Conservation (phyloP, 1,140 invertebrate genomes). For the Drosophila pseudoobscura region DNA sequence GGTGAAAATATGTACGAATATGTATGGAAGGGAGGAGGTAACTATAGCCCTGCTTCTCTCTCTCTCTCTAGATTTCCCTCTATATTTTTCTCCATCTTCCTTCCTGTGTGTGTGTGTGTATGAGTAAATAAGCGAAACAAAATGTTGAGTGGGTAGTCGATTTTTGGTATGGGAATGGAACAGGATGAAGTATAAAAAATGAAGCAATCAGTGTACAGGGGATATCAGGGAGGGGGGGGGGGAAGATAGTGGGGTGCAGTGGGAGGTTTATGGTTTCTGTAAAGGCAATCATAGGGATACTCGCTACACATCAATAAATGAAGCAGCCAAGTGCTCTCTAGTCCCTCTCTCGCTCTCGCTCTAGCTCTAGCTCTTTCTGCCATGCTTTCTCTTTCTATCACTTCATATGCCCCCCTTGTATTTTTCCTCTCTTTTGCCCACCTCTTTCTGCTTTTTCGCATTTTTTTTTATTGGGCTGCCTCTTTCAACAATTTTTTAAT, state of each 20-base stretch:
- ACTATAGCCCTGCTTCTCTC: conserved; percentile 7
- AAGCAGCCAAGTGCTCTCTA: conserved; percentile 35
- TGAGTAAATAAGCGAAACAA: conserved; percentile 59
- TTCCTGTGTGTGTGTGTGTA: conserved; percentile 17
- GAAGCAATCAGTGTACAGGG: conserved; percentile 61
- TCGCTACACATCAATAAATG: conserved; percentile 74
- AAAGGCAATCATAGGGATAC: conserved; percentile 75
- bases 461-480: conserved; percentile 8
- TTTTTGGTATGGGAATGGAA: neutral
- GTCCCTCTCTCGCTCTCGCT: neutral
- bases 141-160: conserved; percentile 36
- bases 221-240: neutral
- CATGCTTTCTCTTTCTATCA: neutral
- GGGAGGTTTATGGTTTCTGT: conserved; percentile 39
- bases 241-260: neutral
- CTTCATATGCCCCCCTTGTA: neutral
- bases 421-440: no score
- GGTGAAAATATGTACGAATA: conserved; percentile 10
- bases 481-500: conserved; percentile 69
- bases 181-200: conserved; percentile 56
- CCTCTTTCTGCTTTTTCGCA: neutral
- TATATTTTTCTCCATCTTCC: neutral
- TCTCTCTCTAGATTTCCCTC: neutral
- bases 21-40: conserved; percentile 10
- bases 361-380: neutral